Percentiles rank a stretch among this genome's conserved stretches.
phyloP scores from a whole-genome alignment of 2,113 vertebrate genomes.

The Atlantisia rogersi region DNA sequence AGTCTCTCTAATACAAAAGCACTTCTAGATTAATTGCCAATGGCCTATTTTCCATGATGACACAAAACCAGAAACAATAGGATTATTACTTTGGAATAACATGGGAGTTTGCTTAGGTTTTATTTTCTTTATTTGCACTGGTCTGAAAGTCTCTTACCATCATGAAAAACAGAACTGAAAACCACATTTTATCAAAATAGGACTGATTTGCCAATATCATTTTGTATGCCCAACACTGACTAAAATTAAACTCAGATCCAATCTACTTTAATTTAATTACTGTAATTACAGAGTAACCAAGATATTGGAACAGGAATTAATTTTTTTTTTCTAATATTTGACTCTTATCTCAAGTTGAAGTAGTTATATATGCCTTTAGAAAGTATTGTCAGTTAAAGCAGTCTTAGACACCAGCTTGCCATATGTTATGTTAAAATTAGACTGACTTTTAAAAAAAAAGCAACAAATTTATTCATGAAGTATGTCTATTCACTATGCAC shows the following conservation, averaged over 20 bases:
- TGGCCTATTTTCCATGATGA: background rate
- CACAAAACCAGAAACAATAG: background rate
- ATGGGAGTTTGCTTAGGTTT: background rate
- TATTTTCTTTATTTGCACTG: background rate
- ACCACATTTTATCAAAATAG: background rate
- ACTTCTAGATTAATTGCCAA: background rate
- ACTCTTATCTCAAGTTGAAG: background rate
- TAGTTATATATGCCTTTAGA: background rate
- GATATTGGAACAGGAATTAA: background rate
- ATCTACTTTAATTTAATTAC: background rate
- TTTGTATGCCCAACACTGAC: background rate
- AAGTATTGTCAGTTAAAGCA: background rate
- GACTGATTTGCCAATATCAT: background rate
- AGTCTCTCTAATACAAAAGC: background rate
- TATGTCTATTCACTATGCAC: background rate
- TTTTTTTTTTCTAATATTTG: background rate
- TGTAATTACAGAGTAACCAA: background rate
- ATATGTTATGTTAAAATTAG: constrained; percentile 56
- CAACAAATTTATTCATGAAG: constrained; percentile 4
- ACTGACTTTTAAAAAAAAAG: background rate
- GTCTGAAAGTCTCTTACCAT: background rate
- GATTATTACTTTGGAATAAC: background rate
- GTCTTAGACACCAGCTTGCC: constrained; percentile 11
- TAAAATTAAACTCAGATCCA: background rate
- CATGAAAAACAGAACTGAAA: background rate